These are phyloP conservation scores for Drosophila kuntzei DNA, from an alignment of 2,888 invertebrate species.

Conservation along the genomic window DNA sequence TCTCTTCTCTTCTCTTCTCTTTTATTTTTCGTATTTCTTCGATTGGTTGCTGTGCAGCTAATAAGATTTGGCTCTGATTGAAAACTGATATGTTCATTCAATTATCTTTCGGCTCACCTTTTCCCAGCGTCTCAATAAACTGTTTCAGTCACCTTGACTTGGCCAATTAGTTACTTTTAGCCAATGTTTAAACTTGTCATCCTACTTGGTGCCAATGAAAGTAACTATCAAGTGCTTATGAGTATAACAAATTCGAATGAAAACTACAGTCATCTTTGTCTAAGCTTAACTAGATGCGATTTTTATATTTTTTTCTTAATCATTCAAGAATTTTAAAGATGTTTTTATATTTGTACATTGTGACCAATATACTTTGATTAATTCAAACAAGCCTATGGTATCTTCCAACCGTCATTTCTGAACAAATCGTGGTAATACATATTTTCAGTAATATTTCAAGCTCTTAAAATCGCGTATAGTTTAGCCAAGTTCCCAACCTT, in stretches of 20 bases:
- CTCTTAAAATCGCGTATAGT: no score
- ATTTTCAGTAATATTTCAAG: no score
- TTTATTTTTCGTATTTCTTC: neutral
- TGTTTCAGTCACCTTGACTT: conserved; percentile 14
- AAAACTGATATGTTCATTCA: conserved; percentile 80
- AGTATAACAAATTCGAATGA: neutral
- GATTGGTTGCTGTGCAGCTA: conserved; percentile 53
- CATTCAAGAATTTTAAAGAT: no score
- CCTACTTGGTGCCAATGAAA: conserved; percentile 2
- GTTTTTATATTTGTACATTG: no score
- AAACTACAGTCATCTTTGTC: conserved; percentile 9
- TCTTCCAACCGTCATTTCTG: no score
- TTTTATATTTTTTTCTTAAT: neutral
- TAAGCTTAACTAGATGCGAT: neutral
- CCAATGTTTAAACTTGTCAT: conserved; percentile 11
- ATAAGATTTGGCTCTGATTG: conserved; percentile 74
- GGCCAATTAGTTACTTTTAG: conserved; percentile 33
- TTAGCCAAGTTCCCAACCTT: conserved; percentile 30
- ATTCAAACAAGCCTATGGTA: no score
- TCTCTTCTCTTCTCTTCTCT: conserved; percentile 4
- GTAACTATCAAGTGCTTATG: neutral
- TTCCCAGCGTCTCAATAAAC: conserved; percentile 70
- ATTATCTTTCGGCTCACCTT: conserved; percentile 48
- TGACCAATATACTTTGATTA: no score
- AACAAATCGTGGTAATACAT: no score